Evolutionary conservation across 2,113 vertebrate species (phyloP).

Genomic region (Cyprinus carpio): DNA sequence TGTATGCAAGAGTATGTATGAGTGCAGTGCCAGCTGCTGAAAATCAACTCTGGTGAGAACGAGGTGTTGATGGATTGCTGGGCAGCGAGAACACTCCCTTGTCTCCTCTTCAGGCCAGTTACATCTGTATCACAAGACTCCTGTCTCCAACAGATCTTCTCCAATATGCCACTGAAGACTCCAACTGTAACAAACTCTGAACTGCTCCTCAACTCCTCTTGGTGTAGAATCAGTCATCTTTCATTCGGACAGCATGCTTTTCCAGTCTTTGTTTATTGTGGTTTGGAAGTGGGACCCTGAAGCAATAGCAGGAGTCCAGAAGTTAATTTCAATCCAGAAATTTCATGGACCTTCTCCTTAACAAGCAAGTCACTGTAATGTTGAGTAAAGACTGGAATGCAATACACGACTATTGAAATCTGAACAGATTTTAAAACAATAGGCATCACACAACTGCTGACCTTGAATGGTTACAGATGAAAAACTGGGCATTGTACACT

Average conservation of each 20-base stretch:
- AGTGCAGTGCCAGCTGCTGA: not conserved
- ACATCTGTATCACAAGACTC: not conserved
- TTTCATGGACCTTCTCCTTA: not conserved
- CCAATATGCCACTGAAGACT: not conserved
- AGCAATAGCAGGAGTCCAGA: slow-evolving; percentile 9
- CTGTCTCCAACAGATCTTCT: slow-evolving; percentile 5
- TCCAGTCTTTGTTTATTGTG: slow-evolving; percentile 19
- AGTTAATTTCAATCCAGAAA: not conserved
- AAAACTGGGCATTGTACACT: not conserved
- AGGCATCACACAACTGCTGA: not conserved
- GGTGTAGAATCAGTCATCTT: slow-evolving; percentile 25
- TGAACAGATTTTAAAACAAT: not conserved
- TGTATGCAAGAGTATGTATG: not conserved
- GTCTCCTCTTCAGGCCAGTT: not conserved
- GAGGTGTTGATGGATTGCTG: not conserved
- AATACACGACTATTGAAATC: not conserved
- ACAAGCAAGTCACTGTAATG: not conserved
- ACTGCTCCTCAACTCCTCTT: slow-evolving; percentile 3
- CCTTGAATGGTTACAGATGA: not conserved
- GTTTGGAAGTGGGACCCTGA: slow-evolving; percentile 10
- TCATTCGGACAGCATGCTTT: not conserved
- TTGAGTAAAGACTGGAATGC: not conserved
- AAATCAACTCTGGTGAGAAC: slow-evolving; percentile 24
- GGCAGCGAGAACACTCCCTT: not conserved
- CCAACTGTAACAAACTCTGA: slow-evolving; percentile 37